Conservation (phyloP, 2,797 vertebrate genomes). For the Macrochelys suwanniensis region DNA sequence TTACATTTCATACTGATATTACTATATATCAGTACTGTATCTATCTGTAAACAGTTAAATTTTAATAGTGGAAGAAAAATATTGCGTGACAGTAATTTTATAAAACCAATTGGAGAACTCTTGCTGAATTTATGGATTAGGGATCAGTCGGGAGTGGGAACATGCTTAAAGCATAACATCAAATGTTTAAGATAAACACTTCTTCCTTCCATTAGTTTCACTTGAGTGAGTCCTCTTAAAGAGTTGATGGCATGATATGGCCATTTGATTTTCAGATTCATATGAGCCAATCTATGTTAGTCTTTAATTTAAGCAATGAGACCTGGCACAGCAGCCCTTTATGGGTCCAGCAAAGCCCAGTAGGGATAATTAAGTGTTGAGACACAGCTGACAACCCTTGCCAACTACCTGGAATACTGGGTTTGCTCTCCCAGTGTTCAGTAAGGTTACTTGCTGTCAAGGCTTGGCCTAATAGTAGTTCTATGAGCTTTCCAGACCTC, state of each 20-base stretch:
- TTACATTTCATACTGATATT: not conserved
- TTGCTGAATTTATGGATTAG: not conserved
- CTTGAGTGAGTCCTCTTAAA: not conserved
- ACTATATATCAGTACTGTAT: not conserved
- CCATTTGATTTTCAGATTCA: not conserved
- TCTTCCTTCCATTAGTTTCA: not conserved
- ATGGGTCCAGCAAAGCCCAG: not conserved
- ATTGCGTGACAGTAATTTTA: not conserved
- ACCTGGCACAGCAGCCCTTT: not conserved
- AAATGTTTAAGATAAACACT: not conserved
- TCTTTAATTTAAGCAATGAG: not conserved
- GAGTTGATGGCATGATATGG: not conserved
- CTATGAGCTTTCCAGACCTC: not conserved
- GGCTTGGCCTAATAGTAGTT: not conserved
- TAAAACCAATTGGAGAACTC: not conserved
- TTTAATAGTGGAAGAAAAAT: not conserved
- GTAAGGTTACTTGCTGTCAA: not conserved
- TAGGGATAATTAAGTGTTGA: not conserved
- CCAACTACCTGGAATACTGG: not conserved
- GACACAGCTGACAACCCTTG: not conserved
- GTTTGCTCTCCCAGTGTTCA: not conserved
- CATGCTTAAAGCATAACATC: not conserved
- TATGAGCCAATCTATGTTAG: not conserved
- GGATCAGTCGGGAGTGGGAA: not conserved
- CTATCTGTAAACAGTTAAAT: not conserved